phyloP scores from a whole-genome alignment of 1,140 invertebrate genomes.

The Eulimnadia texana region DNA sequence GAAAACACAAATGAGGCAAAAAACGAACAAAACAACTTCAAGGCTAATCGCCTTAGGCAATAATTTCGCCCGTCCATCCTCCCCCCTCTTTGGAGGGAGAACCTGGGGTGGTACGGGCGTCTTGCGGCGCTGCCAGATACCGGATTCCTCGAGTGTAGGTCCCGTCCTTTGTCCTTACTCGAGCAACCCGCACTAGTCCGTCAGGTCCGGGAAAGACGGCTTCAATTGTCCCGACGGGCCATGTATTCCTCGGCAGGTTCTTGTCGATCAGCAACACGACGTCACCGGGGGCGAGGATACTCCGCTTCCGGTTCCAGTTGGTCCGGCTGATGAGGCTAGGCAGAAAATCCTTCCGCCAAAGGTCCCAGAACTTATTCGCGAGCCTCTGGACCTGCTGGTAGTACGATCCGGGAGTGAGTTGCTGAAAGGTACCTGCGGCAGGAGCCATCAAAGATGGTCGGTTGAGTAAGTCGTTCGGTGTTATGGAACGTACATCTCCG shows the following conservation, averaged over 20 bases:
- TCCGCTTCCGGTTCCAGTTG: neutral
- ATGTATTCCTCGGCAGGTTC: neutral
- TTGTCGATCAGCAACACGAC: neutral
- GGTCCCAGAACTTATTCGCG: neutral
- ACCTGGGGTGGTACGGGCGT: neutral
- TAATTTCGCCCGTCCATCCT: neutral
- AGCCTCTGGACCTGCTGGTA: neutral
- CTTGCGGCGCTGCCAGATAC: neutral
- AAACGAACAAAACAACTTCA: too few relatives aligned
- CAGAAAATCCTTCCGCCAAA: neutral
- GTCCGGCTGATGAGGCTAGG: neutral
- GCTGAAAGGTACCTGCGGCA: neutral
- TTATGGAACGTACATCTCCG: conserved; percentile 20
- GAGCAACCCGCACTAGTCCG: neutral
- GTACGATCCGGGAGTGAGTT: neutral
- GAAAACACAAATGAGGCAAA: too few relatives aligned
- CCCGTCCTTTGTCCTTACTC: neutral
- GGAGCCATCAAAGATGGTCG: neutral
- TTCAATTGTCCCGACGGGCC: neutral
- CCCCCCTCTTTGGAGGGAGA: neutral
- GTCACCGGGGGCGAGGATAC: neutral
- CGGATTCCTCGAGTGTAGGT: neutral
- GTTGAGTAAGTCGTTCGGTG: neutral
- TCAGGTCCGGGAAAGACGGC: neutral
- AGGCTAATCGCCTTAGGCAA: too few relatives aligned